Evolutionary conservation across 2,113 vertebrate genomes (phyloP).

Genomic region (Gymnobelideus leadbeateri): DNA sequence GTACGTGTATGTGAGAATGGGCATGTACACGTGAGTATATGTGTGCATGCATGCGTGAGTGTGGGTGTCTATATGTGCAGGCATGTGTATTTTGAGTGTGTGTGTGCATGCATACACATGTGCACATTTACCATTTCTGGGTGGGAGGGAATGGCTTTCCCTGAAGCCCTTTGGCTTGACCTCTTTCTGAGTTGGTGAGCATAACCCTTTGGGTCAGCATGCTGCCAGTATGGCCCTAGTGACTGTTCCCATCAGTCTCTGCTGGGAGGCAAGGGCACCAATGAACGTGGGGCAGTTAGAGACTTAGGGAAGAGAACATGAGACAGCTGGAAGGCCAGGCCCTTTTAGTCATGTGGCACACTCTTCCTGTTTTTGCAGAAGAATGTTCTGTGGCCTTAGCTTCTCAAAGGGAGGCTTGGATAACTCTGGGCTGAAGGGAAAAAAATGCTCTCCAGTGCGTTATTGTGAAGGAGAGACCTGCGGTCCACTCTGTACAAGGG

Average conservation of each 20-base stretch:
- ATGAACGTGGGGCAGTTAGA: not conserved
- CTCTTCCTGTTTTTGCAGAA: not conserved
- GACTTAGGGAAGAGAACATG: not conserved
- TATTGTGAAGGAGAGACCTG: not conserved
- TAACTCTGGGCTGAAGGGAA: not conserved
- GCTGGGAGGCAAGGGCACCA: no score
- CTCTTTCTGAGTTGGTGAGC: conserved; percentile 13
- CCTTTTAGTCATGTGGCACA: not conserved
- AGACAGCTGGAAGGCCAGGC: no score
- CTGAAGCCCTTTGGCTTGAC: conserved; percentile 19
- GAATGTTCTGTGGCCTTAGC: not conserved
- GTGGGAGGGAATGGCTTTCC: not conserved
- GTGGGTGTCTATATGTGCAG: no score
- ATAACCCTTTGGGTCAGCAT: not conserved
- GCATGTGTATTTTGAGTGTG: no score
- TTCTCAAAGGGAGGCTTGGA: not conserved
- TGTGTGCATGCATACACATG: not conserved
- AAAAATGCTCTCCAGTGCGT: not conserved
- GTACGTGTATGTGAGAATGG: no score
- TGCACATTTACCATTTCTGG: conserved; percentile 3
- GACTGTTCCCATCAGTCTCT: not conserved
- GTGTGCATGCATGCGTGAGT: no score
- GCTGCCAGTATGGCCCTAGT: not conserved
- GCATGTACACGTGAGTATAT: no score
- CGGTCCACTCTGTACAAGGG: not conserved